Conservation (phyloP, 2,113 vertebrate species). For the Emydocephalus ijimae region DNA sequence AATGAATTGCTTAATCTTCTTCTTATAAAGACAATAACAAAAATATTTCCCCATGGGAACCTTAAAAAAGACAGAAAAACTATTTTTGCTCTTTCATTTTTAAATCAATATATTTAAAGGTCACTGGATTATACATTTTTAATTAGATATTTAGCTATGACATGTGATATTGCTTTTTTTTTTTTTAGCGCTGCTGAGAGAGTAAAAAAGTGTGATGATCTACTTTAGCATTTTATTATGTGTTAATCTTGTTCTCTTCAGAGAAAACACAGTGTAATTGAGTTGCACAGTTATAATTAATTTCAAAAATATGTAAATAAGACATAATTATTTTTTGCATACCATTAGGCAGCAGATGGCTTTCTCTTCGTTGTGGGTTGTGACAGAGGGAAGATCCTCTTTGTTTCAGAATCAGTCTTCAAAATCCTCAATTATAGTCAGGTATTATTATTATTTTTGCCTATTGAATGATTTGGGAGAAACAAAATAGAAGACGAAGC, state of each 20-base stretch:
- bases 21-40: neutral
- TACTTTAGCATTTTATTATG: constrained; percentile 7
- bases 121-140: constrained; percentile 5
- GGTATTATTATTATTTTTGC: constrained; percentile 69
- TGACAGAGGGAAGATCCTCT: constrained; percentile 97
- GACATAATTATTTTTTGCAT: constrained; percentile 40
- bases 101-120: neutral
- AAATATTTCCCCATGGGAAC: neutral
- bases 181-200: constrained; percentile 38
- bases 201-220: constrained; percentile 26
- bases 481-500: neutral
- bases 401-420: constrained; percentile 98
- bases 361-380: constrained; percentile 99
- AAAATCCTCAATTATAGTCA: constrained; percentile 99
- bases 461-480: constrained; percentile 8
- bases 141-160: constrained; percentile 31
- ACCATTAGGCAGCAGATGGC: constrained; percentile 89
- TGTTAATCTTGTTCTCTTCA: constrained; percentile 43
- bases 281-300: constrained; percentile 2
- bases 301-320: constrained; percentile 26
- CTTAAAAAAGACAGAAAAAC: neutral
- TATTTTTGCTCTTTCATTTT: neutral
- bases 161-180: constrained; percentile 34
- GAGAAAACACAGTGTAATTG: constrained; percentile 32
- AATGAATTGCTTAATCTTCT: neutral